Evolutionary conservation across 2,113 vertebrate genomes (phyloP), one percentile per base, ranked within the genome.

Genomic region (Sturnira hondurensis): DNA sequence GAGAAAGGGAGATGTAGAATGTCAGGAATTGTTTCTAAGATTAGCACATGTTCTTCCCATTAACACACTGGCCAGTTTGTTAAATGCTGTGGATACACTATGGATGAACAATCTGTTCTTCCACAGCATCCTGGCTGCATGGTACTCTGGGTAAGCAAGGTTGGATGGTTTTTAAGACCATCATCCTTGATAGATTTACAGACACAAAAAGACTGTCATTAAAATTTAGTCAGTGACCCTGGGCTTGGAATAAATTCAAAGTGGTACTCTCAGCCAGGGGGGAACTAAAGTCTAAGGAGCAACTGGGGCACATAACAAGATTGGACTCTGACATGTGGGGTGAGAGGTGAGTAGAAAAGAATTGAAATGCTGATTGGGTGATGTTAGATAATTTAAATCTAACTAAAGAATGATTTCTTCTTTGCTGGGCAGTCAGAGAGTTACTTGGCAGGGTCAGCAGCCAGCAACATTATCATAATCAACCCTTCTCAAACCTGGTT

Each of bases 21-120:
- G 50, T 43, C 45, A 96, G 92, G 71, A 90, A 95, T 92, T 95
- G 90, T 77, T 83, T 96, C 82, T 92, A 84, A 94, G 90, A 95
- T 94, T 82, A 97, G 92, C 76, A 28, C 20, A 16, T 17, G 58
- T 70, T 96, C 33, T 71, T 89, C 56, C 78, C 77, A 93, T 73
- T 58, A 33, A 82, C 41, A 5, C 31, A 26, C 52, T 73, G 38
- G 22, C 28, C 47, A 67, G 36, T 91, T 91, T 86, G 63, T 43
- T 91, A 74, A 76, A 4, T 1, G 13, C 43, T 41, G 5, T 41
- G 52, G n/a, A 38, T 36, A 41, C 16, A 1, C 31, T 61, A 14
- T 33, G 43, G 65, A 73, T 68, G 74, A 33, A 38, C 8, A 13
- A 7, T 70, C n/a, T 80, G 7, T 24, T 80, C 33, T 5, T 1